Conservation (phyloP, 1,140 invertebrate genomes). For the Schlechtendalia chinensis region DNA sequence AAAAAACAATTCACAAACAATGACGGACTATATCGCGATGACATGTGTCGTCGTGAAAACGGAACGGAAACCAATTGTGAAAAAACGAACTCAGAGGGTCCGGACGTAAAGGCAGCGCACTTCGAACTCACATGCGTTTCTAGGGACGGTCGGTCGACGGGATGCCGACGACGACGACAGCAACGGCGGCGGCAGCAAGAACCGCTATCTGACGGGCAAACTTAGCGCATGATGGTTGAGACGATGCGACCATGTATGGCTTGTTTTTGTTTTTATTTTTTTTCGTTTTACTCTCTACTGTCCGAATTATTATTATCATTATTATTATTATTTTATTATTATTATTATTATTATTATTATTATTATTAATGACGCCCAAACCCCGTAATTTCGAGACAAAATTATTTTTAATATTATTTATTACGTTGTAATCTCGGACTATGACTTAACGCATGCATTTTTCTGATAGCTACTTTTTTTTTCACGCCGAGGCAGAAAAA, state of each 20-base stretch:
- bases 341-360: not conserved
- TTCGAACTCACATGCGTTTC: constrained; percentile 35
- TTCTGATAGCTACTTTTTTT: not conserved
- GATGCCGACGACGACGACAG: not conserved
- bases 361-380: not conserved
- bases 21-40: not conserved
- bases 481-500: no score
- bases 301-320: not conserved
- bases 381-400: not conserved
- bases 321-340: not conserved
- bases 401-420: no score
- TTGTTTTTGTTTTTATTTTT: not conserved
- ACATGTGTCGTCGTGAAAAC: not conserved
- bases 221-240: not conserved
- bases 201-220: constrained; percentile 41
- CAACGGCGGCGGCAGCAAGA: not conserved
- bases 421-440: no score
- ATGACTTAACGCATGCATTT: not conserved
- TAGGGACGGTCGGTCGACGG: constrained; percentile 2
- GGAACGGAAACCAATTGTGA: not conserved
- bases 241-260: not conserved
- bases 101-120: constrained; percentile 22
- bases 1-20: not conserved
- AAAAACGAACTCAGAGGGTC: not conserved
- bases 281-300: not conserved